Conservation (phyloP, 2,888 invertebrate genomes). For the Halocaridina rubra region DNA sequence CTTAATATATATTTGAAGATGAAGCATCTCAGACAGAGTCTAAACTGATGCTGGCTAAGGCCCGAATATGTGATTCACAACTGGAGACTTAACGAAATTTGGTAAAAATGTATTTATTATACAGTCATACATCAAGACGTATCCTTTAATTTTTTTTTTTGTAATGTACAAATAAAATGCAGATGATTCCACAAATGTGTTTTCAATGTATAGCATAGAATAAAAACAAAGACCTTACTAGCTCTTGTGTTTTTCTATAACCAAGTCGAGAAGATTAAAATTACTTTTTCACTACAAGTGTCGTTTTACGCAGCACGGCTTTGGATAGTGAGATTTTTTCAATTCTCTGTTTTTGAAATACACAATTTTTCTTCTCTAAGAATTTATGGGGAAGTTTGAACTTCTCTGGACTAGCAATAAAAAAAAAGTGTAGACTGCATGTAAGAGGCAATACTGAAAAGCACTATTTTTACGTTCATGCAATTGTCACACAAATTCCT, state of each 20-base stretch:
- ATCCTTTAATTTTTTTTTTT: not conserved
- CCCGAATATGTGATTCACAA: not conserved
- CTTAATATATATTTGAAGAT: too few species aligned
- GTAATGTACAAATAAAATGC: not conserved
- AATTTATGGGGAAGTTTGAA: not conserved
- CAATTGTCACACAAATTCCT: slow-evolving; percentile 16
- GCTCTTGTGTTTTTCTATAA: too few species aligned
- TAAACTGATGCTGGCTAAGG: not conserved
- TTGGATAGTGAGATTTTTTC: too few species aligned
- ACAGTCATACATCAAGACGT: not conserved
- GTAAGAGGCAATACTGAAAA: not conserved
- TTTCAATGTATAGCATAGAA: too few species aligned
- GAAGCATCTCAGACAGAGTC: not conserved
- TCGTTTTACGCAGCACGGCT: too few species aligned
- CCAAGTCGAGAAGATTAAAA: too few species aligned
- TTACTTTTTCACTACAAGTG: too few species aligned
- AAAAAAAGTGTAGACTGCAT: not conserved
- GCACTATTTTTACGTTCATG: not conserved
- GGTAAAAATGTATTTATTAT: too few species aligned
- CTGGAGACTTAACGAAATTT: not conserved
- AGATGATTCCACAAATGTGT: too few species aligned
- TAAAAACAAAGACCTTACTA: too few species aligned
- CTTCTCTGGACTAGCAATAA: slow-evolving; percentile 15
- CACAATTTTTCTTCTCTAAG: too few species aligned
- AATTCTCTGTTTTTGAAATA: too few species aligned